Conservation (phyloP, 2,888 invertebrate genomes). For the Esperia sulphurella region DNA sequence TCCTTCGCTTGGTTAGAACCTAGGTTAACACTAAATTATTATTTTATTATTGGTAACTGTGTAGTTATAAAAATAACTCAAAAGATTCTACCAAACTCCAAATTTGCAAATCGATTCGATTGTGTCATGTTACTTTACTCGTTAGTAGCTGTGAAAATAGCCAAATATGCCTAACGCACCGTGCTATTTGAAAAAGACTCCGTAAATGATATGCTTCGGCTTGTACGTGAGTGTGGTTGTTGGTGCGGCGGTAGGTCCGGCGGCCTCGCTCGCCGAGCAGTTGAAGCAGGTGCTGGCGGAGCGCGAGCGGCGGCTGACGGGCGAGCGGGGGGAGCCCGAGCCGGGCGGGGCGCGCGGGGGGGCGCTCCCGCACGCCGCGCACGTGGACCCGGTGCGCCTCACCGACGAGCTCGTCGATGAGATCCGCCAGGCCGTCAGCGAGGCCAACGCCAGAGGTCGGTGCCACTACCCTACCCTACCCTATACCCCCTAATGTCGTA, state of each 20-base stretch:
- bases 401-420: constrained; percentile 92
- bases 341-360: constrained; percentile 12
- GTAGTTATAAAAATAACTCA: too few relatives aligned
- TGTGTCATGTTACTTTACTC: too few relatives aligned
- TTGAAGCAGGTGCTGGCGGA: constrained; percentile 92
- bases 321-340: constrained; percentile 48
- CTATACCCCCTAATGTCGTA: not conserved
- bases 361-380: constrained; percentile 18
- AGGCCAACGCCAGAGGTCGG: constrained; percentile 91
- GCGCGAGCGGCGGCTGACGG: constrained; percentile 85
- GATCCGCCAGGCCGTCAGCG: constrained; percentile 92
- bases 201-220: not conserved
- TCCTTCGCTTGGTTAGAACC: too few relatives aligned
- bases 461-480: too few relatives aligned
- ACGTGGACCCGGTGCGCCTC: constrained; percentile 83
- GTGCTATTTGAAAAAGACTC: too few relatives aligned
- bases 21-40: too few relatives aligned
- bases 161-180: too few relatives aligned
- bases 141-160: too few relatives aligned
- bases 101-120: too few relatives aligned
- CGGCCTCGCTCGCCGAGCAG: constrained; percentile 90
- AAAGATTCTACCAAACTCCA: too few relatives aligned
- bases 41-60: too few relatives aligned
- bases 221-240: not conserved
- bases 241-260: constrained; percentile 75